Evolutionary conservation across 1,140 invertebrate species (phyloP), one percentile per base, ranked within the genome.

Genomic region (Arion vulgaris): DNA sequence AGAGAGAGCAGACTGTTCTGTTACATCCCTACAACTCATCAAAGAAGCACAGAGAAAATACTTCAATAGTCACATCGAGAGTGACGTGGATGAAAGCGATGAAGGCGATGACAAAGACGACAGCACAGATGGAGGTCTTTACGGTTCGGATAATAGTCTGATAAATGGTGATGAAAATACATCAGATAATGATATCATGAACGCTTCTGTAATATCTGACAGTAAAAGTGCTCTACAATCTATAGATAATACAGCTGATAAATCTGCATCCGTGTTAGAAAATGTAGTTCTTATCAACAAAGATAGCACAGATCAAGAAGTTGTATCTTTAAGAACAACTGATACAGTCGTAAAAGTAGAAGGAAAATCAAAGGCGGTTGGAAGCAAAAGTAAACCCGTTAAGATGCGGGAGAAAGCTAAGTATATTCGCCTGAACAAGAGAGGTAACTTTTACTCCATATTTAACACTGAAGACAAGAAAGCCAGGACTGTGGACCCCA

Each of bases 391-490:
- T 28, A 66, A 32, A 66, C 34, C 1, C 13, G 71, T 66, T 28
- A 80, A 80, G 38, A 53, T 51, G 32, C 51, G 73, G 26, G 15
- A 45, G 19, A 85, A 76, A 36, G 80, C 74, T 32, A 82, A 80
- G 53, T 74, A 39, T 19, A 85, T 82, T 28, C 53, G 39, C 5
- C 73, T 76, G 34, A 78, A 57, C 26, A 74, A 66, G 69, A 66
- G 81, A n/a, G 81, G 41, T 19, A 23, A 81, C 4, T 78, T 76
- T 62, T 81, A 69, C 80, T 77, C 83, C 34, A 81, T 84, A 39
- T 72, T 84, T 23, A 80, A 86, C 74, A 68, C 80, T 41, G 71
- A 82, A 28, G 84, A 86, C 74, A 73, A 68, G 19, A 86, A 84
- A 76, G 82, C 79, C 19, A 23, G 68, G 19, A 19, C 17, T n/a